Percentiles rank a stretch among this genome's conserved stretches.
These are phyloP conservation scores for Heterotilapia buettikoferi DNA, from an alignment of 2,113 vertebrate species.

Conservation along the genomic window DNA sequence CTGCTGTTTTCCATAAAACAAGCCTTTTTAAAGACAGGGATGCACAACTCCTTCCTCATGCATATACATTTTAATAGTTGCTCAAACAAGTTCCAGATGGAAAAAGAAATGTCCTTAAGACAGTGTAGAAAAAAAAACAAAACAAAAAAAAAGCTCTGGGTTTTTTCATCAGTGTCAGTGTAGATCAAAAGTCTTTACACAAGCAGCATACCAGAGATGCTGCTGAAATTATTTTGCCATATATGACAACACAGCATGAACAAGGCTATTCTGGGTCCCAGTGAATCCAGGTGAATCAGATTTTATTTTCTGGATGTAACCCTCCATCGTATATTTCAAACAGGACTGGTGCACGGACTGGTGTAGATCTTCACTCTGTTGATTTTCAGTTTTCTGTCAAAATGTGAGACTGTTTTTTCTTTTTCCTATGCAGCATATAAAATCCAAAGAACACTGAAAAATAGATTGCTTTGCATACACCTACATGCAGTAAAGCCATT, in stretches of 20 bases:
- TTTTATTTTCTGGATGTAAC: slow-evolving; percentile 50
- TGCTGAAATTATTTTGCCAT: slow-evolving; percentile 17
- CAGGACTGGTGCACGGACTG: neutral
- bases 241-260: slow-evolving; percentile 5
- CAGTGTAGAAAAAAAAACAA: neutral
- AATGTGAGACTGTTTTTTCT: neutral
- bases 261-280: slow-evolving; percentile 19
- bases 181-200: neutral
- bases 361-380: slow-evolving; percentile 29
- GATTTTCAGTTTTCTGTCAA: slow-evolving; percentile 37
- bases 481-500: slow-evolving; percentile 42
- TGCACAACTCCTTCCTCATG: slow-evolving; percentile 31
- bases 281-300: neutral
- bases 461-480: slow-evolving; percentile 61
- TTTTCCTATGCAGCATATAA: neutral
- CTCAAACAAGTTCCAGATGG: slow-evolving; percentile 21
- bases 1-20: slow-evolving; percentile 39
- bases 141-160: neutral
- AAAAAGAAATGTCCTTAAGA: neutral
- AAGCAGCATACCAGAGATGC: slow-evolving; percentile 6
- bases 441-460: slow-evolving; percentile 24
- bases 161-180: neutral
- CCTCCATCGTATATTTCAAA: slow-evolving; percentile 16
- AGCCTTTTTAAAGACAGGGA: slow-evolving; percentile 31
- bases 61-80: slow-evolving; percentile 36